Base-by-base conservation (phyloP, 2,113 vertebrate species). In the Chitala chitala region DNA sequence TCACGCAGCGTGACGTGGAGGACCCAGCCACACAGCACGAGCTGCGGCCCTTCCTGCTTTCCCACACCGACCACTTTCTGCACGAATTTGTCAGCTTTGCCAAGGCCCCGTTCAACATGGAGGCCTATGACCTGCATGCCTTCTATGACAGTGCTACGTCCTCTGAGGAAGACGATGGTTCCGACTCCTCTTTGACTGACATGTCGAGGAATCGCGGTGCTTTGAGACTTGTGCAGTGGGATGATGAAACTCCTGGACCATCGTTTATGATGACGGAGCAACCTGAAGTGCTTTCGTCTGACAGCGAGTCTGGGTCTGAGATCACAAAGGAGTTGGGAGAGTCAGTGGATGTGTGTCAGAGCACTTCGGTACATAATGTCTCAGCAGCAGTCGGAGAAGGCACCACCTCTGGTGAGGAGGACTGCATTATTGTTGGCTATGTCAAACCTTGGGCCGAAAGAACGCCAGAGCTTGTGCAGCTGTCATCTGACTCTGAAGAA, bases 201-300 rank as follows among this genome's bases (percentile, higher is more conserved):
- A 93, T 96, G 76, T 98, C 96, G 58, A 94, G 95, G 22, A 94
- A 96, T 50, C 87, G 88, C 44, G 81, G 86, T 55, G 82, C 83
- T 74, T 76, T 89, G 38, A 89, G 89, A 56, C 68, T 53, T 5
- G 29, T 94, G 0, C 81, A 91, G 3, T 98, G 95, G 95, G 97
- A 99, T 69, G 96, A 98, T 75, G 97, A 98, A 87, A 98, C 96
- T 0, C 96, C 96, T 0, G 96, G 96, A 0, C 72, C 96, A 69
- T 85, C 96, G 17, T 53, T 46, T 22, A 24, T 40, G 40, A 26
- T 40, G n/a, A 13, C 64, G 7, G 64, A 68, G 64, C 64, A 44
- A 40, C 7, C 64, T 0, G 36, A 44, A 40, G 40, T 22, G 1
- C 51, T 20, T n/a, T 12, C 51, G 20, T 54, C 20, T 20, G 40